A percentile compares a stretch with the other conserved stretches of the same genome.
phyloP scores from a whole-genome alignment of 1,140 invertebrate genomes.

The Leucophenga varia region DNA sequence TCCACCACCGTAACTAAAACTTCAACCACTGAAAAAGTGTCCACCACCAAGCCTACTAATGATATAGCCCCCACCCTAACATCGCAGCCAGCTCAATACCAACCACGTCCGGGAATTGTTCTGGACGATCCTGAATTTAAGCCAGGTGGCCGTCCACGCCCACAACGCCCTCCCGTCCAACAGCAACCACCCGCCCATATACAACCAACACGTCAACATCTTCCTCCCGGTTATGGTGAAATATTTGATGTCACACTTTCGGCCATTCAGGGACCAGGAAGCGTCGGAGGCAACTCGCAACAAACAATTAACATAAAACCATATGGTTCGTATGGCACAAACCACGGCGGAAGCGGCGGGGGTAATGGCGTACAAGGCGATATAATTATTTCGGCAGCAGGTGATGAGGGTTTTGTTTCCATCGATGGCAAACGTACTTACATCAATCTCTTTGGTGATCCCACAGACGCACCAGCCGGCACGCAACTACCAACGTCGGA shows the following conservation, averaged over 20 bases:
- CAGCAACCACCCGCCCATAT: conserved; percentile 49
- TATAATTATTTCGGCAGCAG: conserved; percentile 75
- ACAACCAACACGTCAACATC: conserved; percentile 45
- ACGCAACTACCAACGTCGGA: conserved; percentile 25
- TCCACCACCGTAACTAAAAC: conserved; percentile 23
- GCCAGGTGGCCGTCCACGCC: conserved; percentile 61
- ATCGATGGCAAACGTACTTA: conserved; percentile 89
- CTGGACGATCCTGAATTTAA: conserved; percentile 79
- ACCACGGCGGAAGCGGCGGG: conserved; percentile 39
- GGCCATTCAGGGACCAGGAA: conserved; percentile 78
- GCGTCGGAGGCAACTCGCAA: conserved; percentile 57
- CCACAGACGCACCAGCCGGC: conserved; percentile 54
- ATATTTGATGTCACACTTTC: conserved; percentile 87
- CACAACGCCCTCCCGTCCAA: conserved; percentile 39
- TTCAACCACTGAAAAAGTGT: conserved; percentile 29
- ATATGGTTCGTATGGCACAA: conserved; percentile 37
- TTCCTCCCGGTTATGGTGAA: conserved; percentile 66
- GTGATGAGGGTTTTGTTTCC: conserved; percentile 84
- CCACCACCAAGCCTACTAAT: conserved; percentile 12
- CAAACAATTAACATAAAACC: conserved; percentile 56
- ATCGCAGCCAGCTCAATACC: conserved; percentile 58
- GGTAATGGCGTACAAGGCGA: conserved; percentile 60
- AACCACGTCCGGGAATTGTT: conserved; percentile 77
- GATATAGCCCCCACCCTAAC: conserved; percentile 21
- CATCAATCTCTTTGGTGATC: conserved; percentile 76